Evolutionary conservation across 2,797 vertebrate genomes (phyloP).

Genomic region (Chelmon rostratus): DNA sequence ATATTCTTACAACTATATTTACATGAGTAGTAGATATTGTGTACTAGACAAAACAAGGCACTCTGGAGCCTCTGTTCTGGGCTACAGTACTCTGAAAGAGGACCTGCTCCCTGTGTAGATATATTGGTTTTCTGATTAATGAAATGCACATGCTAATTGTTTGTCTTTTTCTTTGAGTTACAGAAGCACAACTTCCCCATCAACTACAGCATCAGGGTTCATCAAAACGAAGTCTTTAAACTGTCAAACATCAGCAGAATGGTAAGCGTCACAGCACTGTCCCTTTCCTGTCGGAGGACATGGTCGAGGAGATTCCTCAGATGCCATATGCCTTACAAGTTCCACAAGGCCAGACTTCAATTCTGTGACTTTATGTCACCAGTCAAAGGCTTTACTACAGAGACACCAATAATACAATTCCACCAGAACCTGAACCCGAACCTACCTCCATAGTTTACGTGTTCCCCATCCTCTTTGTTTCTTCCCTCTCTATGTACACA

Average conservation of each 20-base stretch:
- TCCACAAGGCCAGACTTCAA: neutral
- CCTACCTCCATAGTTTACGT: neutral
- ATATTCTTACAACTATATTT: too few relatives aligned
- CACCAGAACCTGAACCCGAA: neutral
- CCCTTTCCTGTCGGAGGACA: neutral
- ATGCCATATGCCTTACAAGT: neutral
- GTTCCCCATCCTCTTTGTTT: neutral
- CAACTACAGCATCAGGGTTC: constrained; percentile 84
- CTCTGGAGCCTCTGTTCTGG: too few relatives aligned
- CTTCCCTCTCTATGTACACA: neutral
- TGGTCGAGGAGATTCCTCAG: neutral
- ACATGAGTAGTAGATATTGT: too few relatives aligned
- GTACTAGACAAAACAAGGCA: too few relatives aligned
- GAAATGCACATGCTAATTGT: neutral
- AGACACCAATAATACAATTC: neutral
- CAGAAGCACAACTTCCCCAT: constrained; percentile 88
- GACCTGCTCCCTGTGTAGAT: too few relatives aligned
- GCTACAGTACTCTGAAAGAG: too few relatives aligned
- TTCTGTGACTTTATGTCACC: neutral
- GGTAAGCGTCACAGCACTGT: constrained; percentile 66
- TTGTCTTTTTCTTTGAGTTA: constrained; percentile 32
- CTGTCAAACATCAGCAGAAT: constrained; percentile 83
- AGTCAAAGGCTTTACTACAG: neutral
- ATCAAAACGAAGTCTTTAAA: constrained; percentile 83
- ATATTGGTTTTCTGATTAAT: neutral